phyloP scores from a whole-genome alignment of 2,888 invertebrate species.

The Luffia ferchaultella region DNA sequence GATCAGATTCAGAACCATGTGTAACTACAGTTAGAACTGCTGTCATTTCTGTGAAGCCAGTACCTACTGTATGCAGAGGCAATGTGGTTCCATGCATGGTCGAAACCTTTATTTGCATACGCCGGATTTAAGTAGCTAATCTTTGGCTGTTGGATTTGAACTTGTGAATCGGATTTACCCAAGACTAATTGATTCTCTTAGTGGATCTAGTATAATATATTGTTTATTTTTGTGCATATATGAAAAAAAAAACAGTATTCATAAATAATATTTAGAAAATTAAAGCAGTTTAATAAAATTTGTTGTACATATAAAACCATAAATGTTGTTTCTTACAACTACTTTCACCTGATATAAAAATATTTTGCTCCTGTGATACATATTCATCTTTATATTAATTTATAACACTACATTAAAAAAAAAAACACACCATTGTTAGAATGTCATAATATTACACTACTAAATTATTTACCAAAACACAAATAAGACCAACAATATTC shows the following conservation, averaged over 20 bases:
- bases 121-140: no score
- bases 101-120: no score
- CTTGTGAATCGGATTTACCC: no score
- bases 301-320: not conserved
- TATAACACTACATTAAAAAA: not conserved
- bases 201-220: no score
- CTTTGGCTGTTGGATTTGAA: no score
- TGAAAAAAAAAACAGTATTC: slow-evolving; percentile 3
- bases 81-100: no score
- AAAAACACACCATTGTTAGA: not conserved
- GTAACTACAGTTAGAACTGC: no score
- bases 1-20: no score
- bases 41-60: no score
- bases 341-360: slow-evolving; percentile 4
- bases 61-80: no score
- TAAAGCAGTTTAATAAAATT: not conserved
- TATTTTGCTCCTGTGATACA: not conserved
- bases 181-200: no score
- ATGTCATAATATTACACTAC: not conserved
- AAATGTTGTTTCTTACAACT: slow-evolving; percentile 2
- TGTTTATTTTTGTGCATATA: not conserved
- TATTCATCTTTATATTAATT: not conserved
- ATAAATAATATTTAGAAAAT: slow-evolving; percentile 4
- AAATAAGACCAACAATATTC: not conserved
- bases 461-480: not conserved